These are phyloP conservation scores for Chrysopa pallens DNA, from an alignment of 1,140 invertebrate species.

Conservation along the genomic window DNA sequence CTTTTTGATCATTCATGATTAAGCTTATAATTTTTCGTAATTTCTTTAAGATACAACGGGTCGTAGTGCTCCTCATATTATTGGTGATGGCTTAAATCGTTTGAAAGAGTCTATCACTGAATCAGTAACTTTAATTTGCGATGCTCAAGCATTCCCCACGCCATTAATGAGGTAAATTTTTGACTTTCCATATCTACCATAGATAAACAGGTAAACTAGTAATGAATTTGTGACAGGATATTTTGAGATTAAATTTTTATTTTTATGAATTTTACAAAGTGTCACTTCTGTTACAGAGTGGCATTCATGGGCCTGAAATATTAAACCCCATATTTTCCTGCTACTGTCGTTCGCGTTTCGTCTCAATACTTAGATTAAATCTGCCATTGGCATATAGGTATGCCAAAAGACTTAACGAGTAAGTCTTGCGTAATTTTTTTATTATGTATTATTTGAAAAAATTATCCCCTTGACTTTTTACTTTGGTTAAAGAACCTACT, in stretches of 20 bases:
- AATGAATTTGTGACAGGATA: too few relatives aligned
- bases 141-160: slow-evolving; percentile 41
- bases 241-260: too few relatives aligned
- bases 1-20: too few relatives aligned
- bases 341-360: too few relatives aligned
- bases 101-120: slow-evolving; percentile 17
- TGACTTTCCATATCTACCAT: not conserved
- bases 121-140: slow-evolving; percentile 34
- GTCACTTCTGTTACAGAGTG: not conserved
- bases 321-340: too few relatives aligned
- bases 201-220: too few relatives aligned
- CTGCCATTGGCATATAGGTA: too few relatives aligned
- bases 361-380: too few relatives aligned
- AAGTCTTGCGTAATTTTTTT: not conserved
- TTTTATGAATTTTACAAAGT: too few relatives aligned
- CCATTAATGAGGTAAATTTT: slow-evolving; percentile 29
- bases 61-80: slow-evolving; percentile 37
- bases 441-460: not conserved
- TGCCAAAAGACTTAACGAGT: not conserved
- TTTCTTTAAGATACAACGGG: slow-evolving; percentile 35
- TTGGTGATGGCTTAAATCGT: slow-evolving; percentile 35
- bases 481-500: slow-evolving; percentile 28
- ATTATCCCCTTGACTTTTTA: not conserved
- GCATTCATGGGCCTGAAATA: not conserved
- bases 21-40: not conserved